phyloP scores from a whole-genome alignment of 2,797 vertebrate species.

The Lacerta bilineata region DNA sequence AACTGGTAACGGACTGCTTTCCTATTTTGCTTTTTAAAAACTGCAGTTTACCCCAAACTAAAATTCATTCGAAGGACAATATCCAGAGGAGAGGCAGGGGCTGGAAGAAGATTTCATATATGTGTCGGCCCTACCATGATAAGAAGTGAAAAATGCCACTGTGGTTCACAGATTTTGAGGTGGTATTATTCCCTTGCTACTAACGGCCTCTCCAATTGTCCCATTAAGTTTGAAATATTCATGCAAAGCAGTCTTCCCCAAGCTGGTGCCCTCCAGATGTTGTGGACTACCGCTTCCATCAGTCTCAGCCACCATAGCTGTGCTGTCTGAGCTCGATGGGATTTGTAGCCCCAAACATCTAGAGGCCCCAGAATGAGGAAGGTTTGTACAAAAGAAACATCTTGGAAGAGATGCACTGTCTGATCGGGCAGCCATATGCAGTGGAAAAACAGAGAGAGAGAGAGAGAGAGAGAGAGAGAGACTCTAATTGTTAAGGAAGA shows the following conservation, averaged over 20 bases:
- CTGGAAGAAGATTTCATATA: not conserved
- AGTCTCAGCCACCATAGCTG: too few species aligned
- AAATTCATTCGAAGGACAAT: conserved; percentile 50
- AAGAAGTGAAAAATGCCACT: not conserved
- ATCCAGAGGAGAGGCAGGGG: conserved; percentile 27
- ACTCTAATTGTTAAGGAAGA: not conserved
- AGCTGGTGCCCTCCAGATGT: too few species aligned
- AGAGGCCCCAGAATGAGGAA: too few species aligned
- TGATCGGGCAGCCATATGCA: not conserved
- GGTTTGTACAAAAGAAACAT: not conserved
- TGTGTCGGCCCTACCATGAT: not conserved
- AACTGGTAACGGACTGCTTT: conserved; percentile 41
- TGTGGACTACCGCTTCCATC: too few species aligned
- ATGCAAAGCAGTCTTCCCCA: not conserved
- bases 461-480: not conserved
- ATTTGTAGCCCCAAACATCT: too few species aligned
- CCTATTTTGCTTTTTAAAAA: not conserved
- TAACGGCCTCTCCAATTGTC: not conserved
- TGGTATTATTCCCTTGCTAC: not conserved
- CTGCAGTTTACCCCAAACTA: conserved; percentile 48
- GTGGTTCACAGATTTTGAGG: not conserved
- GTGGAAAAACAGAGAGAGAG: not conserved
- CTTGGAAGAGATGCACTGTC: not conserved
- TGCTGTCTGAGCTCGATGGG: too few species aligned
- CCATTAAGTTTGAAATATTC: not conserved